Conservation (phyloP, 2,113 vertebrate species). For the Cranoglanis bouderius region DNA sequence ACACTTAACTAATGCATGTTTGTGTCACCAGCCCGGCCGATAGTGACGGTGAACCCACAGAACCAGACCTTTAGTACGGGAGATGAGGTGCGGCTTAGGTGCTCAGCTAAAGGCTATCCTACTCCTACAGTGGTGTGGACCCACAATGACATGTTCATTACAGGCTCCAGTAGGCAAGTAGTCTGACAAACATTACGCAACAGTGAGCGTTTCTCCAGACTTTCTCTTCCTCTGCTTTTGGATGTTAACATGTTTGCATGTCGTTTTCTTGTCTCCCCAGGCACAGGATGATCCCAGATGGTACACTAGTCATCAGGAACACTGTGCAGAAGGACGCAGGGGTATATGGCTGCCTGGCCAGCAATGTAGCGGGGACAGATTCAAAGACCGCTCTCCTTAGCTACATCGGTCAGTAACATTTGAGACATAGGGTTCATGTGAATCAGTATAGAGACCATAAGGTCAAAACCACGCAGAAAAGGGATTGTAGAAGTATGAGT, state of each 20-base stretch:
- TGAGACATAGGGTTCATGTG: neutral
- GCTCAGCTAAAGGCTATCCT: slow-evolving; percentile 85
- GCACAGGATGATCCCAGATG: slow-evolving; percentile 82
- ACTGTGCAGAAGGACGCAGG: slow-evolving; percentile 81
- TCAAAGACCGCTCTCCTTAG: slow-evolving; percentile 77
- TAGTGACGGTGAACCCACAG: slow-evolving; percentile 80
- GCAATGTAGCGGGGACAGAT: slow-evolving; percentile 87
- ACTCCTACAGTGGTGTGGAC: slow-evolving; percentile 86
- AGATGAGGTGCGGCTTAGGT: slow-evolving; percentile 86
- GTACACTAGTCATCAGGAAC: slow-evolving; percentile 83
- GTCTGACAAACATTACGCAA: neutral
- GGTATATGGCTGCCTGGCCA: slow-evolving; percentile 87
- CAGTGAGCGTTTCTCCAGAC: neutral
- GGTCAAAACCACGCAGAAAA: neutral
- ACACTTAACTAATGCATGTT: neutral
- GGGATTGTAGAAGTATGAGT: neutral
- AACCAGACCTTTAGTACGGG: slow-evolving; percentile 86
- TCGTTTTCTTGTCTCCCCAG: slow-evolving; percentile 63
- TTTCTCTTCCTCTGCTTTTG: neutral
- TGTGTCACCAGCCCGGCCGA: slow-evolving; percentile 77
- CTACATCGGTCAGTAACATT: slow-evolving; percentile 79
- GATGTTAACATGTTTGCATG: neutral
- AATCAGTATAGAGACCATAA: too few species aligned
- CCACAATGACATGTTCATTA: slow-evolving; percentile 85
- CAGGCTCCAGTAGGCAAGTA: slow-evolving; percentile 82